Evolutionary conservation across 2,797 vertebrate species (phyloP).

Genomic region (Siniperca obscura): DNA sequence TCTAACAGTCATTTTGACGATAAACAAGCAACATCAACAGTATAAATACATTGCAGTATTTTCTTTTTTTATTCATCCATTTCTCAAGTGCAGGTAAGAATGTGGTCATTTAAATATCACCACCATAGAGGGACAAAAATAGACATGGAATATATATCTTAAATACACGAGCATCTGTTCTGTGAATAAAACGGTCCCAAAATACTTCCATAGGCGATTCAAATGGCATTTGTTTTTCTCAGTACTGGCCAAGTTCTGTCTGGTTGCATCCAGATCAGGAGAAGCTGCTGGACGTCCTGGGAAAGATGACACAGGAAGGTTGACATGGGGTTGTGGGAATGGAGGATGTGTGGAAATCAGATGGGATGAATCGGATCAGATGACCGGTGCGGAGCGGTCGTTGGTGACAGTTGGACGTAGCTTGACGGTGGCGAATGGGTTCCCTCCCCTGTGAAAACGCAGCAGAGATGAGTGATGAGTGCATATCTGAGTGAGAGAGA

Average conservation of each 20-base stretch:
- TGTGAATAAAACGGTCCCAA: slow-evolving; percentile 62
- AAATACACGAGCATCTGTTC: slow-evolving; percentile 67
- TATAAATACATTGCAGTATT: slow-evolving; percentile 56
- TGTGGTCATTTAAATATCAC: slow-evolving; percentile 57
- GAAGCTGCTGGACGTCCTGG: slow-evolving; percentile 20
- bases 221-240: slow-evolving; percentile 55
- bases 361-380: slow-evolving; percentile 74
- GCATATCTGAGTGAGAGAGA: not conserved
- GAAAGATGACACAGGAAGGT: slow-evolving; percentile 24
- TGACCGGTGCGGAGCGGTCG: slow-evolving; percentile 92
- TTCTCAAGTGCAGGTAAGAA: slow-evolving; percentile 61
- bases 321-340: not conserved
- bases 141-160: slow-evolving; percentile 57
- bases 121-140: slow-evolving; percentile 63
- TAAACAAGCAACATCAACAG: slow-evolving; percentile 43
- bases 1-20: slow-evolving; percentile 55
- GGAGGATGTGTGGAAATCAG: not conserved
- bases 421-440: slow-evolving; percentile 94
- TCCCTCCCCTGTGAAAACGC: slow-evolving; percentile 88
- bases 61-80: slow-evolving; percentile 48
- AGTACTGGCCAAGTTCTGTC: slow-evolving; percentile 22
- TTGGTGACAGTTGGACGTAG: slow-evolving; percentile 96
- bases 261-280: slow-evolving; percentile 22
- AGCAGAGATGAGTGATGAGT: slow-evolving; percentile 9
- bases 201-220: slow-evolving; percentile 52